Evolutionary conservation across 2,113 vertebrate species (phyloP).

Genomic region (Macheiramphus alcinus): DNA sequence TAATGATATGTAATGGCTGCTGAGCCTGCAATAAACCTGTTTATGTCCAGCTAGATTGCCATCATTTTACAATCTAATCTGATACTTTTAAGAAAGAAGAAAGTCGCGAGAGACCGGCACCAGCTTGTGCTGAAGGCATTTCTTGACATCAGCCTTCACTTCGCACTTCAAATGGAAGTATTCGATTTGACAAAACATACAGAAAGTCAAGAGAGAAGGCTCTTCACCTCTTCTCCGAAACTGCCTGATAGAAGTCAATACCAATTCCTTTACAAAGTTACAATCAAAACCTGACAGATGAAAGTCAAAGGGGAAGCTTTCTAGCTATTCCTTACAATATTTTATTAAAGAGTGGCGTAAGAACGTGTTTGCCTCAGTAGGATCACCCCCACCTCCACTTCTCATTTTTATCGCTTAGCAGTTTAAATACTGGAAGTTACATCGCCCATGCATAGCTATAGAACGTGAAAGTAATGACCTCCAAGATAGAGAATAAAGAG

Average conservation of each 20-base stretch:
- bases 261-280: constrained; percentile 71
- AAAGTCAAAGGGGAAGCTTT: constrained; percentile 59
- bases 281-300: constrained; percentile 62
- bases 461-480: constrained; percentile 12
- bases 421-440: constrained; percentile 36
- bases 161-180: constrained; percentile 74
- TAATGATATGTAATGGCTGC: constrained; percentile 70
- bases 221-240: constrained; percentile 56
- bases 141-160: constrained; percentile 85
- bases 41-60: constrained; percentile 66
- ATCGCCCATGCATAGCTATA: neutral
- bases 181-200: constrained; percentile 84
- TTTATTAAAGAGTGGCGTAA: constrained; percentile 28
- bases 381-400: neutral
- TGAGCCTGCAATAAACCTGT: constrained; percentile 61
- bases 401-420: constrained; percentile 7
- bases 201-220: constrained; percentile 55
- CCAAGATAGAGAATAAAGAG: neutral
- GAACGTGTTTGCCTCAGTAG: constrained; percentile 19
- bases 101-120: constrained; percentile 74
- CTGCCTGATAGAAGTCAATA: constrained; percentile 79
- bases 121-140: constrained; percentile 79
- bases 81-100: neutral
- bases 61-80: constrained; percentile 54
- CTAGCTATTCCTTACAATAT: neutral